These are phyloP conservation scores for Hippoglossus stenolepis DNA, from an alignment of 2,113 vertebrate species.

Conservation along the genomic window DNA sequence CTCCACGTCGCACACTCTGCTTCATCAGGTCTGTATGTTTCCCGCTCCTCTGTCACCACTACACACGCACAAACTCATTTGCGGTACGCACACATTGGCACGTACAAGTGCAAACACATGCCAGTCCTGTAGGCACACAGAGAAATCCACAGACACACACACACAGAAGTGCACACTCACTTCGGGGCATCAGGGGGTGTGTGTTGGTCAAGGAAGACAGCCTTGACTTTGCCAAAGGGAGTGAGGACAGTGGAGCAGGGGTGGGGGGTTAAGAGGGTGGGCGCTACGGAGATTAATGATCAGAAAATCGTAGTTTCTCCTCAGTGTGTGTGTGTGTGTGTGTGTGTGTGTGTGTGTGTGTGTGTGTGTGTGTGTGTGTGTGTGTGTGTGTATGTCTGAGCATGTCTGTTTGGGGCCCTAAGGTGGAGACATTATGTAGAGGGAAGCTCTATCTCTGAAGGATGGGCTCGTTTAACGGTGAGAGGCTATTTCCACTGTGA, in stretches of 20 bases:
- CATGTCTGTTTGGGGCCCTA: conserved; percentile 20
- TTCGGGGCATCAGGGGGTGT: conserved; percentile 20
- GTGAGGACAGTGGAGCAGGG: conserved; percentile 38
- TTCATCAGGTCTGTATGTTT: neutral
- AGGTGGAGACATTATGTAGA: conserved; percentile 66
- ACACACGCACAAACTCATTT: conserved; percentile 26
- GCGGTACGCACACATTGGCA: conserved; percentile 23
- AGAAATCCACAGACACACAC: conserved; percentile 1
- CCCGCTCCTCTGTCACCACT: neutral
- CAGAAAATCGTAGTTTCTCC: conserved; percentile 58
- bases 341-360: neutral
- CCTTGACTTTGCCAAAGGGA: conserved; percentile 79
- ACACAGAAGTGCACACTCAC: conserved; percentile 29
- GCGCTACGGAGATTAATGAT: conserved; percentile 75
- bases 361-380: too few species aligned
- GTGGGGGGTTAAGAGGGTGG: conserved; percentile 29
- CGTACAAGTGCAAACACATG: conserved; percentile 29
- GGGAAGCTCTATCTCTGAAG: conserved; percentile 57
- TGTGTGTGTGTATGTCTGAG: too few species aligned
- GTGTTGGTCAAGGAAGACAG: conserved; percentile 68
- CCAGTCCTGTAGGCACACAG: conserved; percentile 19
- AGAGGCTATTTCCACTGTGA: conserved; percentile 66
- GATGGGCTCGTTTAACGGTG: conserved; percentile 64
- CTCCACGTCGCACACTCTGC: neutral
- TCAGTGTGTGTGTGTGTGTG: conserved; percentile 31